Percentiles rank a stretch among this genome's conserved stretches.
These are phyloP conservation scores for Diplolepis rosae DNA, from an alignment of 2,888 invertebrate species.

Conservation along the genomic window DNA sequence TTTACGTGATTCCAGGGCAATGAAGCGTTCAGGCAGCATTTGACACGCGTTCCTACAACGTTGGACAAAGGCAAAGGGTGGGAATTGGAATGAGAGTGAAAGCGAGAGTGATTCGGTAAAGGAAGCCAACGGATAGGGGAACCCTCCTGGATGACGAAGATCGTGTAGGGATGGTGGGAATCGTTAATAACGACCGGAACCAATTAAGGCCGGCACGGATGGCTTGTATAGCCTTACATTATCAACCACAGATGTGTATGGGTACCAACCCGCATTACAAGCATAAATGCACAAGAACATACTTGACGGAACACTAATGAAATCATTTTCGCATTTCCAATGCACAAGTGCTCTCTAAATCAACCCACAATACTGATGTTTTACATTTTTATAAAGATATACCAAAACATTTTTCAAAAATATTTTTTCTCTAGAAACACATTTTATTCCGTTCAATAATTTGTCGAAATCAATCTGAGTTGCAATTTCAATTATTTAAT, in stretches of 20 bases:
- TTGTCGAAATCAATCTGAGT: too few species aligned
- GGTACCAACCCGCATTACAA: constrained; percentile 7
- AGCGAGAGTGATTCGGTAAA: constrained; percentile 27
- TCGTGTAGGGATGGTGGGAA: not conserved
- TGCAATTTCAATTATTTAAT: too few species aligned
- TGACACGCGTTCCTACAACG: constrained; percentile 3
- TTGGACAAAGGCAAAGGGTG: constrained; percentile 26
- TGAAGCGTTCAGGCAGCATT: constrained; percentile 3
- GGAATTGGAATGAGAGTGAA: constrained; percentile 10
- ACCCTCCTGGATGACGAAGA: constrained; percentile 7
- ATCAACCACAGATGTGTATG: constrained; percentile 8
- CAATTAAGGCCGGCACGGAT: constrained; percentile 25
- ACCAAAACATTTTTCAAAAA: too few species aligned
- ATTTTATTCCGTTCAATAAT: too few species aligned
- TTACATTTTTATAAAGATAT: too few species aligned
- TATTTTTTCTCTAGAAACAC: too few species aligned
- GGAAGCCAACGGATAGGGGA: constrained; percentile 27
- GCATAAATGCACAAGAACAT: constrained; percentile 5
- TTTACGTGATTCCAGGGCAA: constrained; percentile 16
- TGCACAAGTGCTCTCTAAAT: too few species aligned
- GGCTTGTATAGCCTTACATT: constrained; percentile 23
- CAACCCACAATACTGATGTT: too few species aligned
- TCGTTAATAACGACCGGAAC: constrained; percentile 32
- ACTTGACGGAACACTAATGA: constrained; percentile 21
- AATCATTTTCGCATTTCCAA: constrained; percentile 1